These are phyloP conservation scores for Lissocephala sabroskyi DNA, from an alignment of 2,888 invertebrate species.

Conservation along the genomic window DNA sequence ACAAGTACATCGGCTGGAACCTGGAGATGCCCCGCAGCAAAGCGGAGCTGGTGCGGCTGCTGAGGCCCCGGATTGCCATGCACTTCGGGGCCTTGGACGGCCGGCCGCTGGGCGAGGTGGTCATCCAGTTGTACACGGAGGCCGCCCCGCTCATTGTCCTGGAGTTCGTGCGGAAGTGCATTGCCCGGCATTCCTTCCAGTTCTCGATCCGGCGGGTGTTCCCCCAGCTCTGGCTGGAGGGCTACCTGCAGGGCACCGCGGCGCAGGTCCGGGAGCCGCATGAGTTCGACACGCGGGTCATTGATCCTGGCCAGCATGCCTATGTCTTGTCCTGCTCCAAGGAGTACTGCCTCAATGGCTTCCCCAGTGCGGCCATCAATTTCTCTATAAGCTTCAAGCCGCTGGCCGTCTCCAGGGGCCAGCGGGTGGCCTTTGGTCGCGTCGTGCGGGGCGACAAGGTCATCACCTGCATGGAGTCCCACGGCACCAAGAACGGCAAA, in stretches of 20 bases:
- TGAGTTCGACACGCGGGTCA: constrained; percentile 39
- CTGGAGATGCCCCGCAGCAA: constrained; percentile 20
- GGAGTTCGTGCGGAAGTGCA: constrained; percentile 45
- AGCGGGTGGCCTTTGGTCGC: constrained; percentile 60
- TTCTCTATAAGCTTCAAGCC: constrained; percentile 61
- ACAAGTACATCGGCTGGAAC: constrained; percentile 22
- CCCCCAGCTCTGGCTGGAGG: constrained; percentile 56
- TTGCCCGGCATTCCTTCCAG: constrained; percentile 17
- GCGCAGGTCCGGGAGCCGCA: constrained; percentile 10
- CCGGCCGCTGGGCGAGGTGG: constrained; percentile 40
- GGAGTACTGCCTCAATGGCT: constrained; percentile 19
- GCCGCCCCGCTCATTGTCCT: constrained; percentile 53
- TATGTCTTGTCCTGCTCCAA: constrained; percentile 37
- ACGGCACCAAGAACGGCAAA: constrained; percentile 59
- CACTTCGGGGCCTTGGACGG: constrained; percentile 42
- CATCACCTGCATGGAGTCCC: constrained; percentile 42
- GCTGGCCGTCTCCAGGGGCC: constrained; percentile 45
- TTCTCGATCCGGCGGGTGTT: constrained; percentile 39
- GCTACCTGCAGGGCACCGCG: constrained; percentile 19
- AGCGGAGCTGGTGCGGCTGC: constrained; percentile 11
- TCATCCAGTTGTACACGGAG: constrained; percentile 53
- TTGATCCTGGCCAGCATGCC: constrained; percentile 27
- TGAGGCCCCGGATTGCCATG: constrained; percentile 51
- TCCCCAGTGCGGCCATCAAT: constrained; percentile 25
- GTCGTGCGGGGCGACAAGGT: constrained; percentile 46